Evolutionary conservation across 1,140 invertebrate species (phyloP).

Genomic region (Conus ventricosus): DNA sequence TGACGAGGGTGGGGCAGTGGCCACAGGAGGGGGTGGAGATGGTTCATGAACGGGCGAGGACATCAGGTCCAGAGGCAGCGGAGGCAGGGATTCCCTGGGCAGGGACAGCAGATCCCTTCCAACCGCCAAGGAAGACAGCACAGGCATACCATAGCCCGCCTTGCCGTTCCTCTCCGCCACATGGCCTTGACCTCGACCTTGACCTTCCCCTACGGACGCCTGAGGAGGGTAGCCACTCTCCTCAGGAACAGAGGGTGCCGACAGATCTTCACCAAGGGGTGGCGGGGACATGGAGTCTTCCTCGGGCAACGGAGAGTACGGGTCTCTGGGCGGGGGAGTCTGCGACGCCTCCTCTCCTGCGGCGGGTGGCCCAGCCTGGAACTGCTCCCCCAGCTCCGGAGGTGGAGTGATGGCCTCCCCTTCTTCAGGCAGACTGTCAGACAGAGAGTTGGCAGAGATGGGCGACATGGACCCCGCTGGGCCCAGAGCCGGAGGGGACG

Average conservation of each 20-base stretch:
- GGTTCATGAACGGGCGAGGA: background rate
- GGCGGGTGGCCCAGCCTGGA: background rate
- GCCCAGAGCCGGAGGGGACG: background rate
- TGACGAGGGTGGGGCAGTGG: background rate
- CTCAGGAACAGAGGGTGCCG: conserved; percentile 20
- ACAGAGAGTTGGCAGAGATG: conserved; percentile 13
- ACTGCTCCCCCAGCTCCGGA: background rate
- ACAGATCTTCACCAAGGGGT: conserved; percentile 19
- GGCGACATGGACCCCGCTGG: conserved; percentile 2
- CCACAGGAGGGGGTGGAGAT: background rate
- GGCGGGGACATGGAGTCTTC: conserved; percentile 35
- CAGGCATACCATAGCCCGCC: background rate
- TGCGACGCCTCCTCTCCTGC: background rate
- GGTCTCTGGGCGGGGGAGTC: conserved; percentile 3
- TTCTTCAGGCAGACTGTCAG: conserved; percentile 16
- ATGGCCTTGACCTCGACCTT: too few species aligned
- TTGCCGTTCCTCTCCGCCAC: background rate
- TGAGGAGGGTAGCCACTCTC: background rate
- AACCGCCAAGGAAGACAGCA: background rate
- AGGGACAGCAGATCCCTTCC: background rate
- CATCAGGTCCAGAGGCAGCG: conserved; percentile 35
- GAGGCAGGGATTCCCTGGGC: conserved; percentile 36
- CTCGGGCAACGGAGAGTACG: conserved; percentile 6
- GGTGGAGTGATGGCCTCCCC: conserved; percentile 19
- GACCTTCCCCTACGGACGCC: background rate